Evolutionary conservation across 2,888 invertebrate genomes (phyloP).

Genomic region (Synergus umbraculus): DNA sequence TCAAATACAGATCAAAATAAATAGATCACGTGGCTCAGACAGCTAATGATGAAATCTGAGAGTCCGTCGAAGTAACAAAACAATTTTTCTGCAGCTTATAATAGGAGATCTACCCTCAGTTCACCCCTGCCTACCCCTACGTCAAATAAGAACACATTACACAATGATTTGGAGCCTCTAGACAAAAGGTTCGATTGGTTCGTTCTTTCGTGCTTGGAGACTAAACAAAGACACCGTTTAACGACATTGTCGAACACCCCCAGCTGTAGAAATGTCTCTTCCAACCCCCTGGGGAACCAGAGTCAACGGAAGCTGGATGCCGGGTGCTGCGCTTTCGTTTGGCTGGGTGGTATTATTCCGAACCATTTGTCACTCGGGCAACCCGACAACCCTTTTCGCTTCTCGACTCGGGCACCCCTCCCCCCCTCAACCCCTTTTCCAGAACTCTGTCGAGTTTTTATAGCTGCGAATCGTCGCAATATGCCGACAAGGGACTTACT

Average conservation of each 20-base stretch:
- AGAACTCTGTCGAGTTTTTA: slow-evolving; percentile 68
- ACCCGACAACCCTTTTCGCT: slow-evolving; percentile 72
- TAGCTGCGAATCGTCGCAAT: slow-evolving; percentile 77
- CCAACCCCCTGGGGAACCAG: slow-evolving; percentile 51
- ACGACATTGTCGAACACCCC: slow-evolving; percentile 66
- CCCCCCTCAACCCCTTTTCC: slow-evolving; percentile 45
- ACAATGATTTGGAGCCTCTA: background rate
- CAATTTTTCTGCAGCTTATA: background rate
- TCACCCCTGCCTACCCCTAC: background rate
- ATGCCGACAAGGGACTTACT: slow-evolving; percentile 76
- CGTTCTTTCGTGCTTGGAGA: slow-evolving; percentile 44
- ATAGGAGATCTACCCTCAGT: background rate
- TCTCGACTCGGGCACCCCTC: slow-evolving; percentile 56
- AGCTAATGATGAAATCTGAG: background rate
- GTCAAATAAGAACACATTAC: background rate
- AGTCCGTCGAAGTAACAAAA: background rate
- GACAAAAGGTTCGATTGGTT: background rate
- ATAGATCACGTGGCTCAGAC: background rate
- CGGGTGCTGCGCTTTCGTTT: slow-evolving; percentile 64
- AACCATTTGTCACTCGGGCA: slow-evolving; percentile 76
- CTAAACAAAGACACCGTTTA: slow-evolving; percentile 71
- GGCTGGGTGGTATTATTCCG: slow-evolving; percentile 76
- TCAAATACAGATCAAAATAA: background rate
- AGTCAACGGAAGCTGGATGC: slow-evolving; percentile 58
- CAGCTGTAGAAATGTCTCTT: slow-evolving; percentile 47